Evolutionary conservation across 2,797 vertebrate genomes (phyloP).

Genomic region (Vespertilio murinus): DNA sequence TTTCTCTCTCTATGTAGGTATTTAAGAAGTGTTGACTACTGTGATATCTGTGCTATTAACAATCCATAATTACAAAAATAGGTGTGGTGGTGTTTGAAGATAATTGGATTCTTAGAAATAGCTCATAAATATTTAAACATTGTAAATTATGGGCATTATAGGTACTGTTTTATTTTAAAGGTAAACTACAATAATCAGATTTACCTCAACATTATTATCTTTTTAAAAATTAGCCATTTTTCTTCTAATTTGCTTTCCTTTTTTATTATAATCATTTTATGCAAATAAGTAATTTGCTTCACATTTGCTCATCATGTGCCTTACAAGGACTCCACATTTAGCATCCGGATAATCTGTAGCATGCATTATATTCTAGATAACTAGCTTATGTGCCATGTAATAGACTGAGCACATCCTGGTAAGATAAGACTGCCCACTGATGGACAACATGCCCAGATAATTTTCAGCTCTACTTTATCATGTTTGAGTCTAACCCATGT

Average conservation of each 20-base stretch:
- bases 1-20: not conserved
- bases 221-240: not conserved
- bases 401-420: not conserved
- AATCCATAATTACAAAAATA: not conserved
- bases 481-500: not conserved
- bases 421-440: not conserved
- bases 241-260: not conserved
- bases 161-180: slow-evolving; percentile 31
- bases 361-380: not conserved
- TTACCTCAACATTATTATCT: not conserved
- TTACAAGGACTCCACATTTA: not conserved
- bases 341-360: not conserved
- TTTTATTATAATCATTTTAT: not conserved
- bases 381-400: not conserved
- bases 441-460: accelerated
- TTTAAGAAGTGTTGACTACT: not conserved
- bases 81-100: not conserved
- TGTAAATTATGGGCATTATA: not conserved
- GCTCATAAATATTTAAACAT: slow-evolving; percentile 16
- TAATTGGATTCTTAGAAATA: slow-evolving; percentile 20
- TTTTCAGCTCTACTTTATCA: not conserved
- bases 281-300: slow-evolving; percentile 2
- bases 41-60: not conserved
- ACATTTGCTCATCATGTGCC: not conserved
- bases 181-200: not conserved